Conservation (phyloP, 1,140 invertebrate species). For the Drepana arcuata region DNA sequence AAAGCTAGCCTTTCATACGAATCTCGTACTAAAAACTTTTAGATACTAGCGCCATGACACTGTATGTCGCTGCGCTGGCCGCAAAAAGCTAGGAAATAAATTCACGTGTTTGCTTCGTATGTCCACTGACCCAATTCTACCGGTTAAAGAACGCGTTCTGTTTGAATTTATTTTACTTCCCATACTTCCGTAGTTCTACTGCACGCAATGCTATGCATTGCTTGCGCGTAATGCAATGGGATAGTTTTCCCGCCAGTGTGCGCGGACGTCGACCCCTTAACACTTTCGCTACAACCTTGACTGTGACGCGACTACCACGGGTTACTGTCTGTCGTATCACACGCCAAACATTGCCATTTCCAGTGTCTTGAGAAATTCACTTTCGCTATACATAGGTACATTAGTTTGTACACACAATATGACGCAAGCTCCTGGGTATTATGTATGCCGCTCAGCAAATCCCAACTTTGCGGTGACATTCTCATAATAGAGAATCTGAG, state of each 20-base stretch:
- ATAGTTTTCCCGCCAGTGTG: conserved; percentile 16
- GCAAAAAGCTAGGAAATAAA: too few species aligned
- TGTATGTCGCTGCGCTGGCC: too few species aligned
- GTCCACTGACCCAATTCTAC: too few species aligned
- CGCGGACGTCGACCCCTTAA: conserved; percentile 32
- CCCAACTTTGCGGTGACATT: too few species aligned
- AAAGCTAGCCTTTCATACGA: too few species aligned
- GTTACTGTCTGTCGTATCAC: conserved; percentile 12
- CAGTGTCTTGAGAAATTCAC: conserved; percentile 48
- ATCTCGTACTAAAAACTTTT: too few species aligned
- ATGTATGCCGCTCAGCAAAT: too few species aligned
- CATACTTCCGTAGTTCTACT: neutral
- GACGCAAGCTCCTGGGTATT: too few species aligned
- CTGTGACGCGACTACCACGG: conserved; percentile 13
- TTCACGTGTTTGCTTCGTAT: too few species aligned
- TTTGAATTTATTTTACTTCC: neutral
- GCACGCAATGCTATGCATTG: neutral
- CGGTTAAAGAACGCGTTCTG: neutral
- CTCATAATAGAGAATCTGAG: too few species aligned
- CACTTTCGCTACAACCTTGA: conserved; percentile 68
- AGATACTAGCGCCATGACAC: too few species aligned
- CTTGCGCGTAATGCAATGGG: neutral
- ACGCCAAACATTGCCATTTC: conserved; percentile 37
- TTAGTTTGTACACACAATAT: neutral
- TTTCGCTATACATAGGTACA: conserved; percentile 32